phyloP scores from a whole-genome alignment of 1,140 invertebrate species.

The Thaumatotibia leucotreta region DNA sequence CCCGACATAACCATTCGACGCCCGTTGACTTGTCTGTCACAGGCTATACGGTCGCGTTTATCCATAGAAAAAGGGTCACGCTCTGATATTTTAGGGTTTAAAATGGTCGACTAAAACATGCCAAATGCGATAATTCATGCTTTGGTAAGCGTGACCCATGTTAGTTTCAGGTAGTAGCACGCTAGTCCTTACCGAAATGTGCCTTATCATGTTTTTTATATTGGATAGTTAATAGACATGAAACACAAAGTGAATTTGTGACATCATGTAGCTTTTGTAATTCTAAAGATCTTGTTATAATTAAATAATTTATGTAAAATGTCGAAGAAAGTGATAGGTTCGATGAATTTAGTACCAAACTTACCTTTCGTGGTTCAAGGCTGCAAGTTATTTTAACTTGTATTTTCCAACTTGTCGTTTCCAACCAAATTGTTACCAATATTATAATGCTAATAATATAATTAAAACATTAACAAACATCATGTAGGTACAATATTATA shows the following conservation, averaged over 20 bases:
- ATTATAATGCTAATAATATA: too few species aligned
- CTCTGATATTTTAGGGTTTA: too few species aligned
- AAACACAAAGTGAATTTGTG: conserved; percentile 23
- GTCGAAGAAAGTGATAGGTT: background rate
- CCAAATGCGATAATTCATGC: too few species aligned
- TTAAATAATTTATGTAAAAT: background rate
- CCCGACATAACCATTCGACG: background rate
- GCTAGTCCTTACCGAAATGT: background rate
- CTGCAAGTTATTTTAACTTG: background rate
- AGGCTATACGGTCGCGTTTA: background rate
- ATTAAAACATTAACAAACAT: background rate
- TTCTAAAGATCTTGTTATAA: background rate
- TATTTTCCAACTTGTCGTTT: background rate
- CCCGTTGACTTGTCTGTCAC: background rate
- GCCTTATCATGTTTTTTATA: background rate
- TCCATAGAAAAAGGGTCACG: background rate
- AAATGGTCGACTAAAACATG: too few species aligned
- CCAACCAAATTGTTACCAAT: background rate
- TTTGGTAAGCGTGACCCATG: background rate
- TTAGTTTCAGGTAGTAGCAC: background rate
- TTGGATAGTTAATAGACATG: background rate
- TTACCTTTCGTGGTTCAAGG: background rate
- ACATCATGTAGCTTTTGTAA: background rate
- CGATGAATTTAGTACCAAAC: background rate
- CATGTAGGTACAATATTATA: too few species aligned